phyloP scores from a whole-genome alignment of 2,113 vertebrate genomes.

The Agapornis roseicollis region DNA sequence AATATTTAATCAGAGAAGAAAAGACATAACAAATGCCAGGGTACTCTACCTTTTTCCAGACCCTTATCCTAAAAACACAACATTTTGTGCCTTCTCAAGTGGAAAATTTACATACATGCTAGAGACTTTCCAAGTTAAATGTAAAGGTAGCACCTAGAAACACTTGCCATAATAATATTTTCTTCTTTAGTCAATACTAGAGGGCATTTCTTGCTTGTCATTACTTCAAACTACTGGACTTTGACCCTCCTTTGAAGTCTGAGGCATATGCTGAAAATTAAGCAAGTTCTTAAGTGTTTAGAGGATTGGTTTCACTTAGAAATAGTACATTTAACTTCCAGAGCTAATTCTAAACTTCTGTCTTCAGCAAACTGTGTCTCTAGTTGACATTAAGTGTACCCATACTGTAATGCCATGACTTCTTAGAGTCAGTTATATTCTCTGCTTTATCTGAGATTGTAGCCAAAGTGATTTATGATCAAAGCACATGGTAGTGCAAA shows the following conservation, averaged over 20 bases:
- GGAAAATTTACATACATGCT: neutral
- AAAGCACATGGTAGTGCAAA: neutral
- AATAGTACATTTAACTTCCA: conserved; percentile 38
- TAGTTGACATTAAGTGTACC: neutral
- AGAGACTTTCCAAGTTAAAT: neutral
- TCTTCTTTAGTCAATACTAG: neutral
- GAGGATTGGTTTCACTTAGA: conserved; percentile 62
- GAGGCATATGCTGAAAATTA: conserved; percentile 66
- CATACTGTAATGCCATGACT: neutral
- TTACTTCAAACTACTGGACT: conserved; percentile 47
- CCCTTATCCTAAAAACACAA: neutral
- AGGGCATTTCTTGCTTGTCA: conserved; percentile 22
- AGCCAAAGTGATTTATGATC: neutral
- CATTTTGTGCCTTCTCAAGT: neutral
- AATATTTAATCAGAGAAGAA: neutral
- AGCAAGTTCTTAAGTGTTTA: conserved; percentile 31
- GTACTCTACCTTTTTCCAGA: neutral
- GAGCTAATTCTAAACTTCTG: conserved; percentile 54
- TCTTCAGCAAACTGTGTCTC: neutral
- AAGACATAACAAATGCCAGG: neutral
- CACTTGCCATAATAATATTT: neutral
- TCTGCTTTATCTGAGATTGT: neutral
- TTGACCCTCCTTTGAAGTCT: conserved; percentile 54
- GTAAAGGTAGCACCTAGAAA: neutral
- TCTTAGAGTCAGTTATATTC: neutral